Evolutionary conservation across 2,797 vertebrate species (phyloP).

Genomic region (Falco peregrinus): DNA sequence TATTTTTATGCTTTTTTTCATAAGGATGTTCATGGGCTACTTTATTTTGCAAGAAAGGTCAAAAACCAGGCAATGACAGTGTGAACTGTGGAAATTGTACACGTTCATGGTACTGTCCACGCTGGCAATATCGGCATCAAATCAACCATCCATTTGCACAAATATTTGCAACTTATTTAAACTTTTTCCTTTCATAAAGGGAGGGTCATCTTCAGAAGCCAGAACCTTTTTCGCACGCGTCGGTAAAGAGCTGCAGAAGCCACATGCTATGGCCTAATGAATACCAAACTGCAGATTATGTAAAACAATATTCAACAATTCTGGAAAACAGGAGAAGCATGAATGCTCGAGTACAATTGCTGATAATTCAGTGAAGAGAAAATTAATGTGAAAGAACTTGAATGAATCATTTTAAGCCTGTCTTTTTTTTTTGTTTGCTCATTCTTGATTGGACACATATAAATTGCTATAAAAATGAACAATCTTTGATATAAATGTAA

Average conservation of each 20-base stretch:
- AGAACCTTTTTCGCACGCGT: neutral
- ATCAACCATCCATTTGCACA: neutral
- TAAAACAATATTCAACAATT: neutral
- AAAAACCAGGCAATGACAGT: neutral
- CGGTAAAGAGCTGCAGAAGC: neutral
- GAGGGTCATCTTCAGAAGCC: neutral
- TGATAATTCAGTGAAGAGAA: constrained; percentile 7
- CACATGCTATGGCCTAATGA: neutral
- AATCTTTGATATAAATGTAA: neutral
- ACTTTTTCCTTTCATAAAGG: neutral
- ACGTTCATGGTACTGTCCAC: rapidly evolving
- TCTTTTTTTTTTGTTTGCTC: neutral
- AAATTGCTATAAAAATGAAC: neutral
- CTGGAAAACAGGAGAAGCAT: neutral
- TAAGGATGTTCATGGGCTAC: neutral
- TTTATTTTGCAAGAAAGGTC: neutral
- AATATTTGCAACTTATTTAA: neutral
- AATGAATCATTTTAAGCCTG: constrained; percentile 2
- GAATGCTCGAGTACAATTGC: neutral
- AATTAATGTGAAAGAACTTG: neutral
- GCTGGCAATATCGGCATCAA: neutral
- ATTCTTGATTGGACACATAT: neutral
- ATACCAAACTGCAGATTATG: neutral
- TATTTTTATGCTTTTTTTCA: neutral
- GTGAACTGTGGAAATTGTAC: neutral